A percentile compares a stretch with the other conserved stretches of the same genome.
Conservation (phyloP, 2,888 invertebrate genomes). For the Philereme transversata region DNA sequence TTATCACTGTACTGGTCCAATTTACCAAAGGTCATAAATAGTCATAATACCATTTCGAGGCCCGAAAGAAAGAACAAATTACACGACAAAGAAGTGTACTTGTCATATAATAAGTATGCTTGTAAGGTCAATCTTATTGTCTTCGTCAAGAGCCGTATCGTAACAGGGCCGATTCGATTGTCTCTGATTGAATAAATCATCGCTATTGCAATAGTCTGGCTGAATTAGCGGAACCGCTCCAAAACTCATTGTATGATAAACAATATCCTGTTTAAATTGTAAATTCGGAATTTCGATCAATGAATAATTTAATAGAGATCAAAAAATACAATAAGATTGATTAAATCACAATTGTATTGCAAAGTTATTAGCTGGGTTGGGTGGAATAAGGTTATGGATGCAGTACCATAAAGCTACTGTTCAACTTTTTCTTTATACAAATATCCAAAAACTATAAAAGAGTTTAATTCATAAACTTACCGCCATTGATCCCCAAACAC, state of each 20-base stretch:
- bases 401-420: too few species aligned
- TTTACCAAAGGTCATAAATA: too few species aligned
- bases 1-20: too few species aligned
- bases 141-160: conserved; percentile 17
- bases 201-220: conserved; percentile 20
- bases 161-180: conserved; percentile 30
- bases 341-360: too few species aligned
- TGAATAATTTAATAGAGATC: conserved; percentile 19
- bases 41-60: too few species aligned
- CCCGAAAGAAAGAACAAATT: too few species aligned
- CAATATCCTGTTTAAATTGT: conserved; percentile 16
- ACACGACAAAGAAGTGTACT: too few species aligned
- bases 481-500: background rate
- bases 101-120: background rate
- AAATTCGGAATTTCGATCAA: conserved; percentile 25
- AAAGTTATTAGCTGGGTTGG: too few species aligned
- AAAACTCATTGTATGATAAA: conserved; percentile 34
- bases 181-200: conserved; percentile 31
- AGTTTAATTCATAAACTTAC: too few species aligned
- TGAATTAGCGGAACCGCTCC: conserved; percentile 22
- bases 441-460: too few species aligned
- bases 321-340: conserved; percentile 12
- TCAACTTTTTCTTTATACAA: too few species aligned
- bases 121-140: conserved; percentile 17
- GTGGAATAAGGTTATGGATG: too few species aligned